Conservation (phyloP, 1,140 invertebrate genomes). For the Druon quercuslanigerum region DNA sequence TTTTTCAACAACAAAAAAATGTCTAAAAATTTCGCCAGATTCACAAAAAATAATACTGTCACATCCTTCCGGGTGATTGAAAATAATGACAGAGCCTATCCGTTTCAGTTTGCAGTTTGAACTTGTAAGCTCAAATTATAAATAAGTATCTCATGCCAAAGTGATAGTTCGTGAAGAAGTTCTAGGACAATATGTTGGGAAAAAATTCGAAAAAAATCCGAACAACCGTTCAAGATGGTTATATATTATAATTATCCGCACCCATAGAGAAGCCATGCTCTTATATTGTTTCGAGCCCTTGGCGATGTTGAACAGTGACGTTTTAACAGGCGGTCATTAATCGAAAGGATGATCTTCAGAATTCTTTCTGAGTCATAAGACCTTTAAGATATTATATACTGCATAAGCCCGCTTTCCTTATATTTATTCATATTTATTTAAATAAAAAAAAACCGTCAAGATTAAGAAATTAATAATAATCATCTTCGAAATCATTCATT, state of each 20-base stretch:
- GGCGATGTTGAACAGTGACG: background rate
- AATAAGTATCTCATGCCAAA: too few species aligned
- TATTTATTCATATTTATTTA: background rate
- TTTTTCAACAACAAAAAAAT: too few species aligned
- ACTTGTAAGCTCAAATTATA: too few species aligned
- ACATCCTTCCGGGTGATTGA: too few species aligned
- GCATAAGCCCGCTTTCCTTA: background rate
- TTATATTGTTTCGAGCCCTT: background rate
- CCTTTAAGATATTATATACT: background rate
- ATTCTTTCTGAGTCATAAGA: background rate
- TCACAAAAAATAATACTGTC: too few species aligned
- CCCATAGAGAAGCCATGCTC: conserved; percentile 2
- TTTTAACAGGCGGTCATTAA: conserved; percentile 24
- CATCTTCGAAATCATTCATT: too few species aligned
- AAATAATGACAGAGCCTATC: too few species aligned
- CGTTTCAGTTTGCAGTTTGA: too few species aligned
- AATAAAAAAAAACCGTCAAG: background rate
- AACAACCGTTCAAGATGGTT: conserved; percentile 16
- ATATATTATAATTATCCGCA: conserved; percentile 13
- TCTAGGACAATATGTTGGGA: background rate
- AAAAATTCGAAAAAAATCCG: background rate
- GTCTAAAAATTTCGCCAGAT: too few species aligned
- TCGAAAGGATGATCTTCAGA: conserved; percentile 4
- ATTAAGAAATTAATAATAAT: background rate
- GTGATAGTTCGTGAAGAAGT: background rate